phyloP scores from a whole-genome alignment of 2,888 invertebrate species.

The Fragum whitleyi region DNA sequence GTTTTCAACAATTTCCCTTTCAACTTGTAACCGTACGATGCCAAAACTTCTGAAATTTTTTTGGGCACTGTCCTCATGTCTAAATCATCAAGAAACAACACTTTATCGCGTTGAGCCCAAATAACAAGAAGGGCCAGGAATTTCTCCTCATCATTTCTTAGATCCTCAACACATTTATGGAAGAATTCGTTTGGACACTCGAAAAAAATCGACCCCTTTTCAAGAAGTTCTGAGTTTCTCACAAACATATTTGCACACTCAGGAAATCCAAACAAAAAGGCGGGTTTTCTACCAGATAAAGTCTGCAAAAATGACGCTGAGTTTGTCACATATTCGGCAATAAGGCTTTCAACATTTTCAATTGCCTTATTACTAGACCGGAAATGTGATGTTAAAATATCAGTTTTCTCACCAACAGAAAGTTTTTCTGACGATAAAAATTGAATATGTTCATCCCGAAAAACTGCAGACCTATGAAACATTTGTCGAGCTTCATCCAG shows the following conservation, averaged over 20 bases:
- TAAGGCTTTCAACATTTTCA: not conserved
- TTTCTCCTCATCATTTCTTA: slow-evolving; percentile 40
- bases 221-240: slow-evolving; percentile 32
- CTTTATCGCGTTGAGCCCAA: slow-evolving; percentile 35
- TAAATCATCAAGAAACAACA: not conserved
- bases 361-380: not conserved
- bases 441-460: slow-evolving; percentile 38
- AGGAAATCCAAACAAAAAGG: slow-evolving; percentile 49
- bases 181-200: slow-evolving; percentile 39
- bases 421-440: slow-evolving; percentile 42
- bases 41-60: not conserved
- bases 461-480: slow-evolving; percentile 12
- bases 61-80: slow-evolving; percentile 10
- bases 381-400: slow-evolving; percentile 37
- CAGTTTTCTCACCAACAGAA: slow-evolving; percentile 26
- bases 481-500: slow-evolving; percentile 34
- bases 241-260: slow-evolving; percentile 49
- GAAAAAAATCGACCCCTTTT: slow-evolving; percentile 33
- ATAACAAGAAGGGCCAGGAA: slow-evolving; percentile 46
- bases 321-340: not conserved
- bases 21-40: slow-evolving; percentile 28
- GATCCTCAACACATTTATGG: slow-evolving; percentile 42
- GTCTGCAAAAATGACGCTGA: not conserved
- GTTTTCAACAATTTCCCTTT: slow-evolving; percentile 21
- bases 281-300: not conserved